Conservation (phyloP, 1,140 invertebrate species). For the Ooceraea biroi region DNA sequence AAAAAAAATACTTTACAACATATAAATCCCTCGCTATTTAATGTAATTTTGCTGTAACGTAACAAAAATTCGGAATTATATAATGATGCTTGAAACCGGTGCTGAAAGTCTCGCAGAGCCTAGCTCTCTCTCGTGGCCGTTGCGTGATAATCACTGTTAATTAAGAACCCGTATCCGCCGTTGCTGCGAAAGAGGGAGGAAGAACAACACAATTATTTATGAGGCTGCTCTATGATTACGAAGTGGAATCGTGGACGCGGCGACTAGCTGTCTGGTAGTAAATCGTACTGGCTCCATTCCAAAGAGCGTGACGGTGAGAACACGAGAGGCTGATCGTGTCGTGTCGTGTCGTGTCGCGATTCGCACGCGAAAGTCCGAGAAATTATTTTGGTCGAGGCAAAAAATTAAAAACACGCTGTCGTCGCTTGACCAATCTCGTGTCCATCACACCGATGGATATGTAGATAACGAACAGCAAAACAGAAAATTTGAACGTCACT, state of each 20-base stretch:
- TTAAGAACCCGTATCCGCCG: neutral
- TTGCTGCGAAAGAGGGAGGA: constrained; percentile 7
- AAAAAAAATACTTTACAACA: neutral
- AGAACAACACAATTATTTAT: constrained; percentile 46
- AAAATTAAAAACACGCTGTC: neutral
- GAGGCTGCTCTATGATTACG: constrained; percentile 41
- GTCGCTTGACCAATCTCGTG: neutral
- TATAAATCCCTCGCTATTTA: neutral
- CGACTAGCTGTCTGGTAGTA: constrained; percentile 62
- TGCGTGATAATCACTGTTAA: constrained; percentile 25
- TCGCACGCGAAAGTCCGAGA: constrained; percentile 30
- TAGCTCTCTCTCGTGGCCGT: neutral
- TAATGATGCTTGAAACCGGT: neutral
- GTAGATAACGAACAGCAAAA: neutral
- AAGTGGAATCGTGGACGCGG: constrained; percentile 33
- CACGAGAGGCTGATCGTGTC: constrained; percentile 20
- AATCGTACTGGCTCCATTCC: constrained; percentile 53
- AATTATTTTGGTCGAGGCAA: constrained; percentile 3
- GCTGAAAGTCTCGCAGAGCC: neutral
- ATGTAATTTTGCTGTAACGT: neutral
- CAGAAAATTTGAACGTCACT: constrained; percentile 17
- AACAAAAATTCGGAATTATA: constrained; percentile 31
- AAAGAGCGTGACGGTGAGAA: constrained; percentile 28
- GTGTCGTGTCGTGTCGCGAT: constrained; percentile 10
- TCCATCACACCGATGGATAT: neutral